Evolutionary conservation across 2,888 invertebrate species (phyloP).

Genomic region (Rhamnusium bicolor): DNA sequence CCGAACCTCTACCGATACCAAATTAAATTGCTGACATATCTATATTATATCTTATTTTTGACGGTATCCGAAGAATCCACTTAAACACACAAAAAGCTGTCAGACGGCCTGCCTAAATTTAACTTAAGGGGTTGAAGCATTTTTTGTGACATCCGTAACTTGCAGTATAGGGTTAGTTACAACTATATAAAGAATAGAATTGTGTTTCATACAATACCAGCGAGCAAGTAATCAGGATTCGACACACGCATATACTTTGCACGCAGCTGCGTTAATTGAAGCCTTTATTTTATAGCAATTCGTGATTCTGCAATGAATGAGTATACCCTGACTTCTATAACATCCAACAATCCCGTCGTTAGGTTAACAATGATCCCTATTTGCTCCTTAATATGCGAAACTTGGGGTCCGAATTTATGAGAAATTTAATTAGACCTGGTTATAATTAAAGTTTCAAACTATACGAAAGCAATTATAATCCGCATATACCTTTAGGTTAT

Average conservation of each 20-base stretch:
- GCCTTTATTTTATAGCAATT: conserved; percentile 63
- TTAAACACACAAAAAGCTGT: conserved; percentile 29
- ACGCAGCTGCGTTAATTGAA: conserved; percentile 65
- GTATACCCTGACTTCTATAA: conserved; percentile 39
- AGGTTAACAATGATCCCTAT: conserved; percentile 57
- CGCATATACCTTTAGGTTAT: conserved; percentile 30
- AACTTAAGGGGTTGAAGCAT: conserved; percentile 40
- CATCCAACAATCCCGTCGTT: conserved; percentile 58
- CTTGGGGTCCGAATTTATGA: conserved; percentile 60
- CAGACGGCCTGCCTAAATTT: conserved; percentile 29
- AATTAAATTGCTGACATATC: too few species aligned
- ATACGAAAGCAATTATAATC: conserved; percentile 47
- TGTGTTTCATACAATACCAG: conserved; percentile 35
- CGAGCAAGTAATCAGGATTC: conserved; percentile 58
- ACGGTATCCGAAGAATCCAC: too few species aligned
- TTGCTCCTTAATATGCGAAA: conserved; percentile 59
- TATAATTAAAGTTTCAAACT: conserved; percentile 59
- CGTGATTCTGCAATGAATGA: conserved; percentile 60
- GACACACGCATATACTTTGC: conserved; percentile 60
- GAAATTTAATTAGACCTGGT: conserved; percentile 64
- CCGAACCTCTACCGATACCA: too few species aligned
- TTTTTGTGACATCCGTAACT: conserved; percentile 39
- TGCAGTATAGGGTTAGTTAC: conserved; percentile 35
- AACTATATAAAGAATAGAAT: conserved; percentile 38
- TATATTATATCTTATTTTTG: too few species aligned